Evolutionary conservation across 2,797 vertebrate genomes (phyloP).

Genomic region (Triplophysa yarkandensis): DNA sequence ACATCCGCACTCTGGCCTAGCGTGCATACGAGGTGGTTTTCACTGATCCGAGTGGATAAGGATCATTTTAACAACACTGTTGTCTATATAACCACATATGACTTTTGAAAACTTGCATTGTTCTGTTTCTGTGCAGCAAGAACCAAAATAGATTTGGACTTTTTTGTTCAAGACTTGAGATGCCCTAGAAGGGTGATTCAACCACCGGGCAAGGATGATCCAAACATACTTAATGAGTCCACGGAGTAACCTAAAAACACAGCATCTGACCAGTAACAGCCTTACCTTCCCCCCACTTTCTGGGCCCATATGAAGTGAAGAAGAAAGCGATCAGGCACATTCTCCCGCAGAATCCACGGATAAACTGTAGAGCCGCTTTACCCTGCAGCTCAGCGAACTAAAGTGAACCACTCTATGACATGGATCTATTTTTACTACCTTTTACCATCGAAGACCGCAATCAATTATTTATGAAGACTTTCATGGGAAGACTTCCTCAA

Average conservation of each 20-base stretch:
- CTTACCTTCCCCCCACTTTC: background rate
- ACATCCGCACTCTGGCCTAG: too few species aligned
- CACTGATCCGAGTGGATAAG: too few species aligned
- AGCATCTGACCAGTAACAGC: background rate
- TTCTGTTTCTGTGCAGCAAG: background rate
- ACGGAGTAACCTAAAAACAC: background rate
- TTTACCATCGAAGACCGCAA: slow-evolving; percentile 15
- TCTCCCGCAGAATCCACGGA: slow-evolving; percentile 28
- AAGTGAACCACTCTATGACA: slow-evolving; percentile 17
- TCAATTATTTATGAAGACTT: slow-evolving; percentile 45
- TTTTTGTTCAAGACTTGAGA: background rate
- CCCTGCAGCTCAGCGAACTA: too few species aligned
- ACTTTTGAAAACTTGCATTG: too few species aligned
- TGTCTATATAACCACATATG: background rate
- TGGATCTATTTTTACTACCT: slow-evolving; percentile 24
- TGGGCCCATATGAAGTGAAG: slow-evolving; percentile 7
- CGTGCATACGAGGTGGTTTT: too few species aligned
- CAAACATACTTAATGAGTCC: background rate
- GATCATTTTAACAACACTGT: background rate
- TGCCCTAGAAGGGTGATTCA: background rate
- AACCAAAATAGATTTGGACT: background rate
- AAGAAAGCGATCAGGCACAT: slow-evolving; percentile 35
- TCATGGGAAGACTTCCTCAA: too few species aligned
- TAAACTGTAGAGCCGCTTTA: too few species aligned
- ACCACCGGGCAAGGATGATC: background rate